phyloP scores from a whole-genome alignment of 2,888 invertebrate genomes.

The Eupsilia transversa region DNA sequence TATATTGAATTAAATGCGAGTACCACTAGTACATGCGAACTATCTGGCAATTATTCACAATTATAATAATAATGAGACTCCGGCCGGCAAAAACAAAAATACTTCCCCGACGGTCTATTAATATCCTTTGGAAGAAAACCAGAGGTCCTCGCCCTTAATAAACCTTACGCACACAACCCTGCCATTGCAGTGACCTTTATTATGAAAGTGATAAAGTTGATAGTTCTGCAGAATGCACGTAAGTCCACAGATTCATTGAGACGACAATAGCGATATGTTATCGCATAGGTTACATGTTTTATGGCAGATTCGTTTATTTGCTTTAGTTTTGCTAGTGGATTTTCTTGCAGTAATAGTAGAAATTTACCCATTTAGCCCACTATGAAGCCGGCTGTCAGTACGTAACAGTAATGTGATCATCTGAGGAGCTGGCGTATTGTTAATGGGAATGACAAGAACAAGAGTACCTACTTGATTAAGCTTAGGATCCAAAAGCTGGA shows the following conservation, averaged over 20 bases:
- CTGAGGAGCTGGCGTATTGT: not conserved
- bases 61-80: constrained; percentile 53
- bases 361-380: not conserved
- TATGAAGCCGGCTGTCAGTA: not conserved
- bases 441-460: not conserved
- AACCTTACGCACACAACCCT: constrained; percentile 17
- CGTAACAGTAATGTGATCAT: not conserved
- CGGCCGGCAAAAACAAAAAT: constrained; percentile 46
- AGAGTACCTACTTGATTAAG: not conserved
- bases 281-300: constrained; percentile 63
- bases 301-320: constrained; percentile 32
- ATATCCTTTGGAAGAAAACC: constrained; percentile 72
- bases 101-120: constrained; percentile 53
- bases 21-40: constrained; percentile 42
- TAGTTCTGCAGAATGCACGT: constrained; percentile 14
- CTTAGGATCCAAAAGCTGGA: not conserved
- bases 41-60: constrained; percentile 58
- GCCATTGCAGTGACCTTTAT: constrained; percentile 22
- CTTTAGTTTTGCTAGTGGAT: constrained; percentile 23
- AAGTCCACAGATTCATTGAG: constrained; percentile 69
- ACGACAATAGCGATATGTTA: constrained; percentile 61
- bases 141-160: constrained; percentile 70
- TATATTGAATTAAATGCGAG: constrained; percentile 61
- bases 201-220: not conserved
- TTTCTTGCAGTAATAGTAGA: constrained; percentile 20